Evolutionary conservation across 2,113 vertebrate species (phyloP).

Genomic region (Barnardius zonarius): DNA sequence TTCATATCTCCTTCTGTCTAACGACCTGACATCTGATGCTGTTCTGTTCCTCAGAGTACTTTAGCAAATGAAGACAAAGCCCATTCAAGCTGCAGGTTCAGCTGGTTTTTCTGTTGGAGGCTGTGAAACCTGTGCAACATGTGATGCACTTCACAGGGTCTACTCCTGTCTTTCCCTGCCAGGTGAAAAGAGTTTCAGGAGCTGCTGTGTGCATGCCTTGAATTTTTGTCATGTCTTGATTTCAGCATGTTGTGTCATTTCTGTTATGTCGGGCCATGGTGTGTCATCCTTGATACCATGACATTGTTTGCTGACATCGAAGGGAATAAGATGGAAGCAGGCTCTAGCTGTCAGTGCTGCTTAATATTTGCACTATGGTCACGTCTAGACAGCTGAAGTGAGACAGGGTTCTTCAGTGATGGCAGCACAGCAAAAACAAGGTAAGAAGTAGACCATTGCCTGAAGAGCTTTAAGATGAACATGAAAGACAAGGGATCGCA

Average conservation of each 20-base stretch:
- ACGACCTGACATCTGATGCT: not conserved
- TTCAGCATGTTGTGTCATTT: not conserved
- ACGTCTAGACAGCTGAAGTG: not conserved
- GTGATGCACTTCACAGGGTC: not conserved
- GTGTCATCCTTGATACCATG: not conserved
- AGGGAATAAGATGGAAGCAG: slow-evolving; percentile 28
- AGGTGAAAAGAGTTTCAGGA: not conserved
- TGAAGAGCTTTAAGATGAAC: not conserved
- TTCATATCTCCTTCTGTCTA: not conserved
- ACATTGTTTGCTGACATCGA: slow-evolving; percentile 14
- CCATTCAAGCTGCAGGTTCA: fast-evolving
- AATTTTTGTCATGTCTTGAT: not conserved
- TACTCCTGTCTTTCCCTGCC: not conserved
- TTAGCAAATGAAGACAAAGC: not conserved
- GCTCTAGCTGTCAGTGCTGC: not conserved
- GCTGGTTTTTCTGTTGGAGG: not conserved
- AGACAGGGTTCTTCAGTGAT: not conserved
- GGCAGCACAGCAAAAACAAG: not conserved
- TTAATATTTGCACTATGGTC: slow-evolving; percentile 26
- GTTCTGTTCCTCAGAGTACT: not conserved
- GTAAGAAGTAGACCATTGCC: not conserved
- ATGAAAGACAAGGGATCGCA: not conserved
- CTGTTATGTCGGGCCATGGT: not conserved
- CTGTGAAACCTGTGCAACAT: not conserved
- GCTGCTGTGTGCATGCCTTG: not conserved